Conservation (phyloP, 2,113 vertebrate genomes). For the Neotoma lepida region DNA sequence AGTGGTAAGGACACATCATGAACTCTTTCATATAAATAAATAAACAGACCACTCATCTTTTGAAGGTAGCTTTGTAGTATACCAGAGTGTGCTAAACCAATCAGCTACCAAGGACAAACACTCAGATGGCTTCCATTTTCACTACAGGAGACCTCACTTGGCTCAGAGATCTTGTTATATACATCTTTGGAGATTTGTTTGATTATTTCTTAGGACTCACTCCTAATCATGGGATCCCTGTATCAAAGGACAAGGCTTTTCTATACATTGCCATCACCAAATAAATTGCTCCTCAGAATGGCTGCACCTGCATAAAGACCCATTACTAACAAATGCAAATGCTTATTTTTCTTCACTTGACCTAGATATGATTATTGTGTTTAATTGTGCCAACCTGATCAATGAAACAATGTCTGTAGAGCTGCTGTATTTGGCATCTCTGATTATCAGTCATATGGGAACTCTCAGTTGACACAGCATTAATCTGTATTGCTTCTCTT, state of each 20-base stretch:
- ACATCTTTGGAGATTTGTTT: conserved; percentile 20
- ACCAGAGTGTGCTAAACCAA: conserved; percentile 14
- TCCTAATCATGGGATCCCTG: conserved; percentile 25
- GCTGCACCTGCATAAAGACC: not conserved
- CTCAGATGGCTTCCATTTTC: not conserved
- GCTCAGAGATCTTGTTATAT: not conserved
- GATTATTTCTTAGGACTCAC: conserved; percentile 51
- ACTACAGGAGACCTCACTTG: not conserved
- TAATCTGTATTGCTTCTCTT: conserved; percentile 37
- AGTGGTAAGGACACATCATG: not conserved
- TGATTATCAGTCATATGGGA: not conserved
- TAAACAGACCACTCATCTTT: conserved; percentile 36
- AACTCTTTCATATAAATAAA: conserved; percentile 31
- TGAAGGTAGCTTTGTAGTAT: conserved; percentile 34
- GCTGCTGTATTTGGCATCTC: not conserved
- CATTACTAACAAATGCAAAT: conserved; percentile 17
- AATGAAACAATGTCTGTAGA: not conserved
- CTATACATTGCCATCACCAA: not conserved
- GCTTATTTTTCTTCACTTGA: not conserved
- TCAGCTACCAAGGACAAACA: not conserved
- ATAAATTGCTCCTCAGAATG: conserved; percentile 33
- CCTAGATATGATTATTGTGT: not conserved
- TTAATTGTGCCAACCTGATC: conserved; percentile 43
- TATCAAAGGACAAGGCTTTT: conserved; percentile 42
- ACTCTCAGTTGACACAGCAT: not conserved